Conservation (phyloP, 2,797 vertebrate species). For the Myotis pilosus region DNA sequence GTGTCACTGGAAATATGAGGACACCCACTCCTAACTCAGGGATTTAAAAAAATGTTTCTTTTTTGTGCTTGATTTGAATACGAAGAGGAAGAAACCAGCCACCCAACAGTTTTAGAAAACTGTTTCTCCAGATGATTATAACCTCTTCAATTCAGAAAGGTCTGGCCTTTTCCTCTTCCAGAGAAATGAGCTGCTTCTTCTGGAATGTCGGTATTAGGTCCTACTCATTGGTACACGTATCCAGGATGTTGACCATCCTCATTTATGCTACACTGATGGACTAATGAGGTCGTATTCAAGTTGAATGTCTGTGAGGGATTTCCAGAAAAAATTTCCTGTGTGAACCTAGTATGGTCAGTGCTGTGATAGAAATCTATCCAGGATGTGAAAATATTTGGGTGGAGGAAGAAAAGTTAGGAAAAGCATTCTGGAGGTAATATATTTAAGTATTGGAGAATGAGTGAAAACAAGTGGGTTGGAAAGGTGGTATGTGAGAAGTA, state of each 20-base stretch:
- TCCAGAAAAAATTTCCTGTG: background rate
- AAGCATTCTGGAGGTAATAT: background rate
- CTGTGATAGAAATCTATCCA: background rate
- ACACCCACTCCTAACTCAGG: background rate
- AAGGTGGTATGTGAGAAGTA: background rate
- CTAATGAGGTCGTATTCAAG: background rate
- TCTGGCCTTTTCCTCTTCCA: background rate
- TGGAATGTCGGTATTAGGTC: background rate
- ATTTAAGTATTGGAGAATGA: background rate
- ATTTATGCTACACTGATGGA: background rate
- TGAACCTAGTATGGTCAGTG: background rate
- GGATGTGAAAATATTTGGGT: background rate
- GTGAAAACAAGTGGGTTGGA: background rate
- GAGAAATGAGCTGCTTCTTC: background rate
- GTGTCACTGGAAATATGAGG: background rate
- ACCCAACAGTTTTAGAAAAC: background rate
- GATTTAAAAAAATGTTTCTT: background rate
- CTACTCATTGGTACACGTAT: background rate
- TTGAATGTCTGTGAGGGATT: background rate
- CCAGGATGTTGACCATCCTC: background rate
- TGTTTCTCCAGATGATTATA: background rate
- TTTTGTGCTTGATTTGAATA: background rate
- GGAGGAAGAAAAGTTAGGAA: background rate
- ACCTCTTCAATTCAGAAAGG: background rate
- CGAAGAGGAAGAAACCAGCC: background rate